These are phyloP conservation scores for Bathynomus jamesi DNA, from an alignment of 1,140 invertebrate species.

Conservation along the genomic window DNA sequence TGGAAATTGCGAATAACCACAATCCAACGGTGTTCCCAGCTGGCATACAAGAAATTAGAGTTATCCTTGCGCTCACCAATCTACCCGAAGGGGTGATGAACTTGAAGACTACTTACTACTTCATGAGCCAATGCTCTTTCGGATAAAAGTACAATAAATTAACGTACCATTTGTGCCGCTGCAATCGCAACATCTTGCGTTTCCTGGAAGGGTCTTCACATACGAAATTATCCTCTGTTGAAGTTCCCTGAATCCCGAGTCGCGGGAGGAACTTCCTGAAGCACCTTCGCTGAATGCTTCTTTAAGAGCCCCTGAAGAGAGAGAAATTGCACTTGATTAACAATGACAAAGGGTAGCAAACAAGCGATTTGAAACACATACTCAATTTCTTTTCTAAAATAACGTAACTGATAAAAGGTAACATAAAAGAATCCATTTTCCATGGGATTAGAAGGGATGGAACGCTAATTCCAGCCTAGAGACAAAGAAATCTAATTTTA, in stretches of 20 bases:
- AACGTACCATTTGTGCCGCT: conserved; percentile 73
- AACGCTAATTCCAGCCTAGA: neutral
- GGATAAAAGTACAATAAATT: conserved; percentile 7
- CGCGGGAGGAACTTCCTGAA: conserved; percentile 29
- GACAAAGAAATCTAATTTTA: too few species aligned
- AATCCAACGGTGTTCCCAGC: too few species aligned
- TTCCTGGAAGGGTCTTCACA: conserved; percentile 81
- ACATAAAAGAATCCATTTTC: neutral
- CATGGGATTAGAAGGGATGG: neutral
- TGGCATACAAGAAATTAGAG: too few species aligned
- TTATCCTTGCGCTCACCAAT: too few species aligned
- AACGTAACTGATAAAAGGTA: neutral
- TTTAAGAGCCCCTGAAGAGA: conserved; percentile 56
- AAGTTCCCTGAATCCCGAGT: conserved; percentile 61
- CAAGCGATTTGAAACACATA: neutral
- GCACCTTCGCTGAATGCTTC: conserved; percentile 62
- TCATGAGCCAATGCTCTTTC: too few species aligned
- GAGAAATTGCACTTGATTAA: neutral
- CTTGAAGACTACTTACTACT: too few species aligned
- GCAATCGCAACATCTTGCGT: conserved; percentile 90
- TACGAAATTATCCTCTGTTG: conserved; percentile 84
- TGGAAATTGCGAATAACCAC: too few species aligned
- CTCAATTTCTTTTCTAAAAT: neutral
- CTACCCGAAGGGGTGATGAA: too few species aligned
- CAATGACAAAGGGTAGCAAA: neutral